phyloP scores from a whole-genome alignment of 2,888 invertebrate genomes.

The Ryuthela nishihirai region DNA sequence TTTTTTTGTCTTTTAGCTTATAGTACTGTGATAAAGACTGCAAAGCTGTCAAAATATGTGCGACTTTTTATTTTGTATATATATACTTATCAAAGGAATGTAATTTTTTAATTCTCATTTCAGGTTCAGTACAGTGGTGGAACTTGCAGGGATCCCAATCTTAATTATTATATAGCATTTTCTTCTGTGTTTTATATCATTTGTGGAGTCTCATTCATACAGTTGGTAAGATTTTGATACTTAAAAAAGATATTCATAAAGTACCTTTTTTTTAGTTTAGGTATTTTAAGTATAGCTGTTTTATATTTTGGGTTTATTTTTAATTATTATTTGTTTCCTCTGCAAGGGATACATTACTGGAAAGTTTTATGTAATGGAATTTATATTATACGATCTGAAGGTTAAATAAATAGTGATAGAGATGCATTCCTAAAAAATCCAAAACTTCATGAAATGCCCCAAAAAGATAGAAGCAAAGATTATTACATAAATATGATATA shows the following conservation, averaged over 20 bases:
- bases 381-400: no score
- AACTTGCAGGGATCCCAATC: slow-evolving; percentile 74
- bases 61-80: neutral
- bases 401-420: no score
- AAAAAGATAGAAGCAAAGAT: no score
- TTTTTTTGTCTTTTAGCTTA: no score
- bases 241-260: neutral
- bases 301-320: neutral
- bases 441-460: no score
- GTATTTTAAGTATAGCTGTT: neutral
- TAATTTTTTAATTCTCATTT: slow-evolving; percentile 1
- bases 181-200: slow-evolving; percentile 71
- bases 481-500: no score
- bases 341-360: neutral
- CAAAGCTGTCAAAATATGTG: no score
- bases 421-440: no score
- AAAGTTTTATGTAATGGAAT: neutral
- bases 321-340: neutral
- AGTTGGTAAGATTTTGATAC: slow-evolving; percentile 60
- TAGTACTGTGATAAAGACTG: no score
- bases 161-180: slow-evolving; percentile 66
- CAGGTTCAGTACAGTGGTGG: slow-evolving; percentile 71
- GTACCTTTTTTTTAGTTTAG: neutral
- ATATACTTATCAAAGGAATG: neutral
- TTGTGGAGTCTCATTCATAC: slow-evolving; percentile 76